A percentile compares a stretch with the other conserved stretches of the same genome.
These are phyloP conservation scores for Solen grandis DNA, from an alignment of 1,140 invertebrate genomes.

Conservation along the genomic window DNA sequence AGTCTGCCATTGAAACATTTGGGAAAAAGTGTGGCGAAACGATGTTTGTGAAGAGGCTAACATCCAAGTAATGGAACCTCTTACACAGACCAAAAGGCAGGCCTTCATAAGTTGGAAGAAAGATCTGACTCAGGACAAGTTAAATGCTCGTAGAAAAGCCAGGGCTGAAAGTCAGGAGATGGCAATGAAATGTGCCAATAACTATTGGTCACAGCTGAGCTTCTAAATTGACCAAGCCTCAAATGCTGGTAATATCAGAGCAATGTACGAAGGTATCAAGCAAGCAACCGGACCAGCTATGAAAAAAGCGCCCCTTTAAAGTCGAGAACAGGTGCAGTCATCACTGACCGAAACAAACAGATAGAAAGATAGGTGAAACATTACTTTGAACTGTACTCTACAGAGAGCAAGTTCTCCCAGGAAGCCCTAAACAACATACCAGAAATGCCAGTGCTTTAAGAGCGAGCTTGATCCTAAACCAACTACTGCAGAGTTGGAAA, in stretches of 20 bases:
- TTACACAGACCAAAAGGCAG: background rate
- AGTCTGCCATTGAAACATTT: background rate
- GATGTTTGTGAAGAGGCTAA: conserved; percentile 6
- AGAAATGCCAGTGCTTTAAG: too few species aligned
- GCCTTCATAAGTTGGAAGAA: conserved; percentile 2
- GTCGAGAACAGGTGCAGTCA: conserved; percentile 9
- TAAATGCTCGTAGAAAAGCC: background rate
- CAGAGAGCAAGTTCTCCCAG: too few species aligned
- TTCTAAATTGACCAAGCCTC: too few species aligned
- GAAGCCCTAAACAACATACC: too few species aligned
- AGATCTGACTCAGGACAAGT: background rate
- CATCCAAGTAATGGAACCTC: background rate
- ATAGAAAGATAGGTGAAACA: conserved; percentile 55
- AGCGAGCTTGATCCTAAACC: too few species aligned
- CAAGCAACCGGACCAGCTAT: conserved; percentile 37
- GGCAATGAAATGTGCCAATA: conserved; percentile 21
- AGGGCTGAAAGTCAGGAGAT: background rate
- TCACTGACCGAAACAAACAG: conserved; percentile 39
- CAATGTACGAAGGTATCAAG: conserved; percentile 35
- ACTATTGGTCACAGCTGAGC: conserved; percentile 22
- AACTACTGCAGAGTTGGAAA: too few species aligned
- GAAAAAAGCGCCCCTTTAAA: too few species aligned
- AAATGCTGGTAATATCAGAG: conserved; percentile 19
- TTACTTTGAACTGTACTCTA: conserved; percentile 43
- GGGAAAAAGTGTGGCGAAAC: background rate